Evolutionary conservation across 1,140 invertebrate genomes (phyloP), one percentile per base, ranked within the genome.

Genomic region (Agrypnia vestita): DNA sequence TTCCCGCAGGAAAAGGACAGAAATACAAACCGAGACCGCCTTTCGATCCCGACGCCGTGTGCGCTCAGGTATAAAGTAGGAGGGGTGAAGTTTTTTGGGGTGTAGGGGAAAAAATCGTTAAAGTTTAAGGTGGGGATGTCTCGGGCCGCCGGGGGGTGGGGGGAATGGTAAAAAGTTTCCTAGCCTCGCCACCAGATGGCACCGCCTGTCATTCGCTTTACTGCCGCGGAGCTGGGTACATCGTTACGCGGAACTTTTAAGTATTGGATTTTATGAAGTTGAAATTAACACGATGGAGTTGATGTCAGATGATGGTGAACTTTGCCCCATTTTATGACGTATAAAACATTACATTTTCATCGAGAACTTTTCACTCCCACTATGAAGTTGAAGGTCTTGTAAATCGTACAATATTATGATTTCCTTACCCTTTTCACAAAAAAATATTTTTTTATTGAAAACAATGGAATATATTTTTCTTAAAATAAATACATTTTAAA

Each of bases 11-110:
- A 82, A 53, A 35, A 62, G 59, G 64, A 61, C 25, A n/a, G 46
- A 12, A 15, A n/a, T 51, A 53, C 59, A 13, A 43, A 6, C 61
- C 53, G 35, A 43, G 56, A 53, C 75, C 21, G 74, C 56, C 81
- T 80, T 78, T 55, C 44, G 43, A 82, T 55, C 69, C 35, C 67
- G 76, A 79, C 44, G 72, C 64, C 11, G 35, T 71, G 78, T 76
- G 53, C 81, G 81, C 79, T 83, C 82, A 83, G 82, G 82, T 83
- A 80, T 78, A 62, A 80, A 79, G 73, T 56, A 53, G 81, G 81
- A 56, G 76, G 82, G 73, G 67, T 64, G 69, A 78, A 74, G 75
- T 72, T 55, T 25, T 62, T 79, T 59, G 79, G 74, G 67, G 77
- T 76, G 53, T 55, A 71, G 78, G 67, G 25, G 78, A 82, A 83